These are phyloP conservation scores for Sinelater perroti DNA, from an alignment of 2,888 invertebrate genomes.

Conservation along the genomic window DNA sequence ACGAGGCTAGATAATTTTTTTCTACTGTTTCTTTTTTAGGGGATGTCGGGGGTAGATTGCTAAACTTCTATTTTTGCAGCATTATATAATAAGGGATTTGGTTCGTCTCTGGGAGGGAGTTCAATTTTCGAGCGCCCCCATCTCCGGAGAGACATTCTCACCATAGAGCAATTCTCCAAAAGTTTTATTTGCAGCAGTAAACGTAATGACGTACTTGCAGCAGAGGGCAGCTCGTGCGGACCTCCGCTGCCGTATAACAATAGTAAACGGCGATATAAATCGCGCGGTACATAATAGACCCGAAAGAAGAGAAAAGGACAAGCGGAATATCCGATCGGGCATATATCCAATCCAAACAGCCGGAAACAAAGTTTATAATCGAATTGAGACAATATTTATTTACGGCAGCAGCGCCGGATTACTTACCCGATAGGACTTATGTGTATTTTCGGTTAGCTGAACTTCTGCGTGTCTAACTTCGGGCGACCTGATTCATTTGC, in stretches of 20 bases:
- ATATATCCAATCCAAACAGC: conserved; percentile 26
- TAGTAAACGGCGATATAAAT: conserved; percentile 20
- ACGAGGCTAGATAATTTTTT: too few species aligned
- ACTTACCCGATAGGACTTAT: conserved; percentile 27
- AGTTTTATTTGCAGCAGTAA: conserved; percentile 24
- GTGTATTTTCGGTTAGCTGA: conserved; percentile 17
- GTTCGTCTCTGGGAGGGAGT: conserved; percentile 7
- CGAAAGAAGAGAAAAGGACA: conserved; percentile 34
- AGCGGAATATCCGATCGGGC: conserved; percentile 36
- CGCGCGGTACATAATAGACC: conserved; percentile 19
- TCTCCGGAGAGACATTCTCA: conserved; percentile 8
- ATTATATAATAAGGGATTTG: too few species aligned
- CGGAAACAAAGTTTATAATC: conserved; percentile 38
- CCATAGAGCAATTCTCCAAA: conserved; percentile 14
- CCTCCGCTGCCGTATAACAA: conserved; percentile 19
- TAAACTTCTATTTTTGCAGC: too few species aligned
- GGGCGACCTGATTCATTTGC: conserved; percentile 22
- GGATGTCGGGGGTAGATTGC: too few species aligned
- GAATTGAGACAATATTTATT: conserved; percentile 42
- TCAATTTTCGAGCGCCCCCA: not conserved
- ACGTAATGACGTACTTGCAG: conserved; percentile 21
- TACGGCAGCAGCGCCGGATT: conserved; percentile 32
- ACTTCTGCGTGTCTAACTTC: conserved; percentile 23
- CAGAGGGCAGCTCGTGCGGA: conserved; percentile 12
- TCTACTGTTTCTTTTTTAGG: too few species aligned